Base-by-base conservation (phyloP, 2,888 invertebrate genomes). In the Aquatica leii region DNA sequence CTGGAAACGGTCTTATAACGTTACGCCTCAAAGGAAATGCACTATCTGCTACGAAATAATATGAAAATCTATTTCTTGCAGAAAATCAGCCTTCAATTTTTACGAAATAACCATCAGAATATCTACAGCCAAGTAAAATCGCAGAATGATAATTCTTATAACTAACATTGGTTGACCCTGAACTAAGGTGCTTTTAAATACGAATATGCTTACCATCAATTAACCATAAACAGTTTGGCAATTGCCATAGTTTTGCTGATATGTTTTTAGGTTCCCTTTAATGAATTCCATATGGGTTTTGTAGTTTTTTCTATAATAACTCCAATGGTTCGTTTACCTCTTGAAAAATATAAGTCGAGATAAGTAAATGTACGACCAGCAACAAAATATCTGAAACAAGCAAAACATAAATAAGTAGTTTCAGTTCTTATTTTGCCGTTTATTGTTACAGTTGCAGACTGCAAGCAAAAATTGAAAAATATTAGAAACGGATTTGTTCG, bases 11-110 rank as follows among this genome's bases (percentile, higher is more conserved):
- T 34, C 15, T 15, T n/a, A 31, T 31, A 9, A 31, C 9, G 9
- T 31, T 31, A 6, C 9, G 4, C 31, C 31, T 4, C 5, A 56
- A 34, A 4, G 53, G 52, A 46, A 59, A 59, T 14, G 52, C 53
- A 3, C 40, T 40, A 12, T 53, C 53, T 1, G 6, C 43, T 9
- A 31, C 59, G 41, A 59, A 59, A 21, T 34, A 59, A 18, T 51
- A 43, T 3, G 59, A 46, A 31, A 59, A 43, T n/a, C 66, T 69
- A 43, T 71, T 68, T 53, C 71, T 57, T 24, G 69, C 71, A 58
- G 69, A 61, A 54, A 65, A 63, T 2, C 72, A 73, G 34, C 68
- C 52, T 51, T 72, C 68, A 3, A 64, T 69, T 46, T 52, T 67
- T 15, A 61, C 59, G 37, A 72, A 73, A 35, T 59, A 49, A 34